These are phyloP conservation scores for Pararge aegeria DNA, from an alignment of 1,140 invertebrate genomes.

Conservation along the genomic window DNA sequence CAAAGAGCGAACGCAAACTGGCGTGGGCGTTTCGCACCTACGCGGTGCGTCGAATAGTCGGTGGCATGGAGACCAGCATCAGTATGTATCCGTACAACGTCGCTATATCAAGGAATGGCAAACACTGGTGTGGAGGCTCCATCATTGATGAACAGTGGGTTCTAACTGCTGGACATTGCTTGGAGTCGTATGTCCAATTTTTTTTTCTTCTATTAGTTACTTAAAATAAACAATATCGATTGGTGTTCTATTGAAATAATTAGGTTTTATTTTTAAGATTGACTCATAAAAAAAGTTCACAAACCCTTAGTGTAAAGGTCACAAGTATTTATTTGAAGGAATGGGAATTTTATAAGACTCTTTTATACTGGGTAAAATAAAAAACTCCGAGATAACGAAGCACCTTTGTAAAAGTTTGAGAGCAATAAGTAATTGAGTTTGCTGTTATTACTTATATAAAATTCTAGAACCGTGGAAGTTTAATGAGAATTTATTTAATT, in stretches of 20 bases:
- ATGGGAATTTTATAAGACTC: no score
- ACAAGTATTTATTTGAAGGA: background rate
- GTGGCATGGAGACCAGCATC: constrained; percentile 67
- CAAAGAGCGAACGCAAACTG: constrained; percentile 38
- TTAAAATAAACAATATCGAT: background rate
- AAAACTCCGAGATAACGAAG: background rate
- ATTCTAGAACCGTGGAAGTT: background rate
- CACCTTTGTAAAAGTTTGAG: background rate
- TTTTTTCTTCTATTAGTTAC: background rate
- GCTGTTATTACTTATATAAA: background rate
- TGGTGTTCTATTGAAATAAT: no score
- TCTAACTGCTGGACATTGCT: constrained; percentile 79
- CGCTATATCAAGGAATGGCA: constrained; percentile 57
- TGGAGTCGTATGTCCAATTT: constrained; percentile 54
- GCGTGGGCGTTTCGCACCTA: constrained; percentile 55
- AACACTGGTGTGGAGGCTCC: constrained; percentile 79
- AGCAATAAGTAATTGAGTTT: background rate
- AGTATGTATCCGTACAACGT: constrained; percentile 68
- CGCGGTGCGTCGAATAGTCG: constrained; percentile 61
- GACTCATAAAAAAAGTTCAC: no score
- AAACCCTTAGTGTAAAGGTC: no score
- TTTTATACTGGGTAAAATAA: background rate
- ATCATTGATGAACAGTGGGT: constrained; percentile 79
- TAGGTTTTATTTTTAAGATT: no score
- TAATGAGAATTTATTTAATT: no score